These are phyloP conservation scores for Epistrophella euchroma DNA, from an alignment of 2,888 invertebrate species.

Conservation along the genomic window DNA sequence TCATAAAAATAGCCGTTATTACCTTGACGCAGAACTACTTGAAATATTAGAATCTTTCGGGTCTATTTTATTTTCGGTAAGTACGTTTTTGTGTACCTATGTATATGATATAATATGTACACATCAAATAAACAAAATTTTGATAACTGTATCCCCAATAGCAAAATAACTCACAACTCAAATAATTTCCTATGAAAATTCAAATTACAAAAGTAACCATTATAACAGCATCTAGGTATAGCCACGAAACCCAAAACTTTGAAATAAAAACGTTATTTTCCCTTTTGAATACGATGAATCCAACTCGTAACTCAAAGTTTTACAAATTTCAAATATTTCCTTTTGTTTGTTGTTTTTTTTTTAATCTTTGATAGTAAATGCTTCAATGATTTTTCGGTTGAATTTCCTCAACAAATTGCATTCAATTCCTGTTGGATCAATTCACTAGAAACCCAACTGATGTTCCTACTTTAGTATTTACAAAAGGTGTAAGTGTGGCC, in stretches of 20 bases:
- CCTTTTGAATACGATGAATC: not conserved
- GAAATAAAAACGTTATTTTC: not conserved
- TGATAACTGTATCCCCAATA: not conserved
- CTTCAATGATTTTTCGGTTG: conserved; percentile 36
- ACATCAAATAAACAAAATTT: too few relatives aligned
- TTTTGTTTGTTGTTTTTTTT: conserved; percentile 1
- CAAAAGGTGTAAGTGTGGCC: conserved; percentile 5
- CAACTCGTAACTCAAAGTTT: conserved; percentile 13
- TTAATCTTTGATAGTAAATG: conserved; percentile 34
- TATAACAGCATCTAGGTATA: not conserved
- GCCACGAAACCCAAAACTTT: not conserved
- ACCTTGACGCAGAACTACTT: too few relatives aligned
- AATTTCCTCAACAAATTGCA: conserved; percentile 39
- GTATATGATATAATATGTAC: too few relatives aligned
- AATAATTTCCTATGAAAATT: not conserved
- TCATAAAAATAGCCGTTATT: too few relatives aligned
- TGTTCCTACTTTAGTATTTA: conserved; percentile 28
- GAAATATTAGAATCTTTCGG: too few relatives aligned
- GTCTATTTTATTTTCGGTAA: too few relatives aligned
- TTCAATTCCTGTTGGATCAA: conserved; percentile 33
- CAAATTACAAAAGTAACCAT: not conserved
- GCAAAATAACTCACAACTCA: not conserved
- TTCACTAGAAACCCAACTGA: conserved; percentile 52
- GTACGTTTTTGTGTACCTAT: too few relatives aligned
- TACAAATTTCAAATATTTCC: conserved; percentile 9